Base-by-base conservation (phyloP, 2,888 invertebrate genomes). In the Archaeoteleia sp. region DNA sequence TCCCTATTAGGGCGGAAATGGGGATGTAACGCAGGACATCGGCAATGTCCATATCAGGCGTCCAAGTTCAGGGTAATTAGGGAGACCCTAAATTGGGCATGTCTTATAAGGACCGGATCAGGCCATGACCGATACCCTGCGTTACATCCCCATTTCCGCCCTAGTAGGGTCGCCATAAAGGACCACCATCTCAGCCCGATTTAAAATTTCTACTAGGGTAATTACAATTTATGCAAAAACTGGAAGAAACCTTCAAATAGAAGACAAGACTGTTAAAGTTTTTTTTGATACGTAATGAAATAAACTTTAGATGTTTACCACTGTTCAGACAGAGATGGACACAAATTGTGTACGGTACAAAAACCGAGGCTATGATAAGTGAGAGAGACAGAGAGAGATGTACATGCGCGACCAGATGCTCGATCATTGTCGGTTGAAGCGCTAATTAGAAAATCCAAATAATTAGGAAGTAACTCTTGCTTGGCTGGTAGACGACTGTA, bases 391-490 rank as follows among this genome's bases (percentile, higher is more conserved):
- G 20, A 20, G 20, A 20, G 5, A 20, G 20, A 20, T 20, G 20
- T 37, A 37, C 37, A 20, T 20, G 23, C 39, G 20, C n/a, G 23
- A 9, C 15, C 23, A 20, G 42, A 42, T 13, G 42, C 42, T 42
- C 42, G 25, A 42, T 39, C 39, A 20, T 83, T 78, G 81, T 79
- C 73, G 75, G 74, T 72, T 76, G 79, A 77, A 82, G 79, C 80
- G 78, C 82, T 83, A 83, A 83, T 82, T 82, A 83, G 82, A 82
- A 83, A 82, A 82, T 82, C 80, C 79, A 81, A 83, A 82, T 83
- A 83, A 83, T 83, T 82, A 83, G 80, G 80, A 83, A 82, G 79
- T 80, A 80, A 81, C 79, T 82, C 82, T 81, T 78, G 76, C 76
- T 67, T 73, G 75, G 76, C 42, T 51, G 57, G 39, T 53, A 55